Evolutionary conservation across 1,140 invertebrate genomes (phyloP).

Genomic region (Gyrodactylus bullatarudis): DNA sequence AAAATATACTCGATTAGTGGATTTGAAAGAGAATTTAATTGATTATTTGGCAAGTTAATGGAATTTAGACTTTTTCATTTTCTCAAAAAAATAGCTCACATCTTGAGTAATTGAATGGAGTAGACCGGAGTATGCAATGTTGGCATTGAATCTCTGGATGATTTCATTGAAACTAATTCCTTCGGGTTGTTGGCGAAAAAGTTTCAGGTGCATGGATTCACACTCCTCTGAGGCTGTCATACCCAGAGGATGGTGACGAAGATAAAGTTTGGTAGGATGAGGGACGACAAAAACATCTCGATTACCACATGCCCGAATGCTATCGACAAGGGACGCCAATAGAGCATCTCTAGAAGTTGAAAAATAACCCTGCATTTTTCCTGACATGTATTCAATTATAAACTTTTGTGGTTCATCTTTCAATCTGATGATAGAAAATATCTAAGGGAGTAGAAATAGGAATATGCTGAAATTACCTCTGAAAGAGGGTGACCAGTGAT

Average conservation of each 20-base stretch:
- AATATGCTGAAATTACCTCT: constrained; percentile 26
- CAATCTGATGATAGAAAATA: constrained; percentile 60
- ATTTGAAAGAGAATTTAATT: constrained; percentile 4
- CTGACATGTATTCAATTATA: constrained; percentile 65
- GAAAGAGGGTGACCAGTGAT: constrained; percentile 49
- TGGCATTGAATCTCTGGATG: constrained; percentile 68
- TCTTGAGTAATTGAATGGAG: constrained; percentile 76
- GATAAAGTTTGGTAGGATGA: constrained; percentile 37
- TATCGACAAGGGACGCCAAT: constrained; percentile 66
- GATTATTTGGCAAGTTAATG: too few species aligned
- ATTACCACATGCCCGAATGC: constrained; percentile 72
- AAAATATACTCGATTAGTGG: constrained; percentile 10
- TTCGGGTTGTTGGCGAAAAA: constrained; percentile 36
- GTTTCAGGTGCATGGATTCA: constrained; percentile 48
- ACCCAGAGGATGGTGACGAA: constrained; percentile 30
- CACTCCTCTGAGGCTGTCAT: constrained; percentile 58
- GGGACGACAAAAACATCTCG: constrained; percentile 80
- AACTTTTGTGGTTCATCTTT: constrained; percentile 66
- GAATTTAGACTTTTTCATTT: background rate
- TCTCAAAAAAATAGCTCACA: constrained; percentile 30
- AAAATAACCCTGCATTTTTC: constrained; percentile 45
- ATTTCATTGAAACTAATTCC: constrained; percentile 32
- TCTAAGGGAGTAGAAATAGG: constrained; percentile 2
- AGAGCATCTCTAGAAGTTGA: constrained; percentile 64
- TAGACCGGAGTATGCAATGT: constrained; percentile 79